Percentiles rank a stretch among this genome's conserved stretches.
Evolutionary conservation across 2,113 vertebrate species (phyloP).

Genomic region (Chaetodon auriga): DNA sequence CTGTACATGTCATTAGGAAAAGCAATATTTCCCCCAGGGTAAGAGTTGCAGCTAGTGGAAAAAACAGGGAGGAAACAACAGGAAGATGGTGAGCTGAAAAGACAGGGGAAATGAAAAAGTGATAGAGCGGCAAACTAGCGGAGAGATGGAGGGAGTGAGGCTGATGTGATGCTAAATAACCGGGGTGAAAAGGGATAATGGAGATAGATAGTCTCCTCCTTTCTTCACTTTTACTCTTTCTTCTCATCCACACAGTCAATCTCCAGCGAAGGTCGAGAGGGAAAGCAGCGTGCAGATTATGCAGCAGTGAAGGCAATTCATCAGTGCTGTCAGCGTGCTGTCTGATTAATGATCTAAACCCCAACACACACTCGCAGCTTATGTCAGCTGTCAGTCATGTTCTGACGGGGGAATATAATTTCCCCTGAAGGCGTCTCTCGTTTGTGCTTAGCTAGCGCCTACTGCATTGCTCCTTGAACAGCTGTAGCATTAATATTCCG

Average conservation of each 20-base stretch:
- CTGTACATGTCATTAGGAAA: conserved; percentile 53
- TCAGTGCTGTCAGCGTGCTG: conserved; percentile 49
- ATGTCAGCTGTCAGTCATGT: conserved; percentile 75
- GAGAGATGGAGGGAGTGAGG: conserved; percentile 26
- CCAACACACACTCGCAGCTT: conserved; percentile 49
- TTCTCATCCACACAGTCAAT: conserved; percentile 27
- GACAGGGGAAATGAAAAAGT: conserved; percentile 43
- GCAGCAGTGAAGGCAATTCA: conserved; percentile 63
- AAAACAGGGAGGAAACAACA: conserved; percentile 34
- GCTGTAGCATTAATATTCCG: conserved; percentile 2
- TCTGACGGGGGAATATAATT: conserved; percentile 26
- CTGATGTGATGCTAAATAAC: conserved; percentile 55
- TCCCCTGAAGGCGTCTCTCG: conserved; percentile 44
- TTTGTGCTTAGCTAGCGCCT: conserved; percentile 44
- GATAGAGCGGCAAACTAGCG: conserved; percentile 45
- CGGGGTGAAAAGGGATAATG: conserved; percentile 53
- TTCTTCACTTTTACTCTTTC: conserved; percentile 40
- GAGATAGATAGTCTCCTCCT: conserved; percentile 51
- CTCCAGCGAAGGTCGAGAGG: conserved; percentile 52
- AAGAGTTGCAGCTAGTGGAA: conserved; percentile 21
- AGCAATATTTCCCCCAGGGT: conserved; percentile 56
- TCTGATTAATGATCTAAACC: conserved; percentile 68
- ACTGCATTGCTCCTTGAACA: conserved; percentile 4
- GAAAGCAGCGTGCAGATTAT: conserved; percentile 53
- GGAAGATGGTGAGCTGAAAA: conserved; percentile 45